A percentile compares a stretch with the other conserved stretches of the same genome.
Evolutionary conservation across 2,888 invertebrate species (phyloP).

Genomic region (Morpho deidamia): DNA sequence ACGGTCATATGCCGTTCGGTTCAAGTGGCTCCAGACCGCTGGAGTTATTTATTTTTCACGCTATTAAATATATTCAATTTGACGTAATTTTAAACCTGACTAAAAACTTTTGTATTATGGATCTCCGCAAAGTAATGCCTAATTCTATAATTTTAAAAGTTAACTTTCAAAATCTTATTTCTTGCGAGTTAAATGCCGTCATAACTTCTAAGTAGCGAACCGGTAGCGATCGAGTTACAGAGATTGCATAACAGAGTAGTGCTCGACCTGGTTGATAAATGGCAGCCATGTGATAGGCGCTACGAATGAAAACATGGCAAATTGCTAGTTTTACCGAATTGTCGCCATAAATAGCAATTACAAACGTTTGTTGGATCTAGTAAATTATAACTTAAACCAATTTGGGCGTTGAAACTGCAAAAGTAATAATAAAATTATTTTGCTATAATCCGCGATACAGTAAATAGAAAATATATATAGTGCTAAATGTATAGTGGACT

Average conservation of each 20-base stretch:
- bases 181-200: not conserved
- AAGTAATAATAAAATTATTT: not conserved
- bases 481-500: no score
- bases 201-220: conserved; percentile 10
- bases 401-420: not conserved
- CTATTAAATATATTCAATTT: not conserved
- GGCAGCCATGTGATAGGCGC: conserved; percentile 35
- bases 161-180: no score
- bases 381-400: not conserved
- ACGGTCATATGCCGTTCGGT: no score
- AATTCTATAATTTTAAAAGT: no score
- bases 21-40: no score
- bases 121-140: no score
- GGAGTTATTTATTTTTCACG: no score
- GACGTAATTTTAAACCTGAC: not conserved
- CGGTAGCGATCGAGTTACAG: conserved; percentile 21
- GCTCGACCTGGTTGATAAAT: conserved; percentile 30
- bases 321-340: conserved; percentile 22
- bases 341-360: conserved; percentile 24
- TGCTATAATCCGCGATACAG: no score
- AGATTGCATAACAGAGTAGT: conserved; percentile 38
- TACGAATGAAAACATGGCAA: conserved; percentile 43
- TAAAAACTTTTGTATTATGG: no score
- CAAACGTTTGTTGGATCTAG: conserved; percentile 19
- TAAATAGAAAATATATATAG: no score